A percentile compares a stretch with the other conserved stretches of the same genome.
Evolutionary conservation across 2,113 vertebrate species (phyloP).

Genomic region (Baryphthengus martii): DNA sequence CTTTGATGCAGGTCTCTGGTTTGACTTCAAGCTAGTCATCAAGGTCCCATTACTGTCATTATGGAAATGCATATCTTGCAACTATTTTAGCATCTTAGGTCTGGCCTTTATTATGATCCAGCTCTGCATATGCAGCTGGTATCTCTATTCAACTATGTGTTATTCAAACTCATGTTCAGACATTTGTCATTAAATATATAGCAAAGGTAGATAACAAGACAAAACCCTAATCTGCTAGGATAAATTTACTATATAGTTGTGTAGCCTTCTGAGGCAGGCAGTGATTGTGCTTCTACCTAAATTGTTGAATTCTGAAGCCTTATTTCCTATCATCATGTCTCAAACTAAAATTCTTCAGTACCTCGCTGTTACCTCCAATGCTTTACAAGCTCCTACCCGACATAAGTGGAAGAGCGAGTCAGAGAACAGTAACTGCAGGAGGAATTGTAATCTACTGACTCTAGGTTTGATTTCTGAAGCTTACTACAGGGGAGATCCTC

Average conservation of each 20-base stretch:
- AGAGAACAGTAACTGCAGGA: not conserved
- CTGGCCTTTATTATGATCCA: not conserved
- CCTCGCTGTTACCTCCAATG: accelerated
- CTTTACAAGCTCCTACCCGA: not conserved
- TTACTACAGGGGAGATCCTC: accelerated
- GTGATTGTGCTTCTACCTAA: not conserved
- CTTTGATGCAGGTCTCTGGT: accelerated
- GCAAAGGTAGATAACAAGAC: not conserved
- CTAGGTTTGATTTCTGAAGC: not conserved
- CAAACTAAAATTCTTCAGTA: not conserved
- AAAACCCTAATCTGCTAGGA: not conserved
- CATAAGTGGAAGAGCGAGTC: not conserved
- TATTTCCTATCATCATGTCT: accelerated
- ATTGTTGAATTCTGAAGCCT: not conserved
- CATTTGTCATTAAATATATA: accelerated
- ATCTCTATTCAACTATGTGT: not conserved
- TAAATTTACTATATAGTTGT: not conserved
- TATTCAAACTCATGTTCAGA: not conserved
- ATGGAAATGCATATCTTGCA: not conserved
- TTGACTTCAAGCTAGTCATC: not conserved
- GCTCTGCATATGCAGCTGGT: not conserved
- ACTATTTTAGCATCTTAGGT: not conserved
- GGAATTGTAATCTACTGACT: not conserved
- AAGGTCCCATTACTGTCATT: not conserved
- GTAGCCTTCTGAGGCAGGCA: not conserved